Evolutionary conservation across 2,113 vertebrate species (phyloP).

Genomic region (Alligator mississippiensis): DNA sequence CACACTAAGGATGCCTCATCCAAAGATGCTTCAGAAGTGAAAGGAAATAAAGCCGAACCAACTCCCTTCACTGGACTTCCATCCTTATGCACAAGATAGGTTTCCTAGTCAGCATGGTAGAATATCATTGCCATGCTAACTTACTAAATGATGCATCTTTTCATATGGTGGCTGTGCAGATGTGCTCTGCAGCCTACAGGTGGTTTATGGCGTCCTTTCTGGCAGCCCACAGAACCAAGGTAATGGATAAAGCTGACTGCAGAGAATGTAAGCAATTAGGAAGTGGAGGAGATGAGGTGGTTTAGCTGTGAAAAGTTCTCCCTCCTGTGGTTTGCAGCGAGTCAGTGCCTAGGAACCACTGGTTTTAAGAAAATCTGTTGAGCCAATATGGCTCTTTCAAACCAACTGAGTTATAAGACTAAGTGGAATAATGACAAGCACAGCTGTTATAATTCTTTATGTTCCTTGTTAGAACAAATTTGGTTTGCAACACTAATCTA

Average conservation of each 20-base stretch:
- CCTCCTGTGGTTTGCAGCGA: background rate
- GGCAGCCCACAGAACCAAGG: background rate
- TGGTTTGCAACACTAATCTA: conserved; percentile 39
- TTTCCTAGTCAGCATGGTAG: no score
- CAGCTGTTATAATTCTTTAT: conserved; percentile 50
- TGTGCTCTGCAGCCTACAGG: background rate
- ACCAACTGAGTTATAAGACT: conserved; percentile 42
- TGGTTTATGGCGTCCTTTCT: background rate
- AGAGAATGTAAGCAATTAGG: background rate
- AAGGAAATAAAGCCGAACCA: background rate
- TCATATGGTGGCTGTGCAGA: background rate
- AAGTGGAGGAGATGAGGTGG: background rate
- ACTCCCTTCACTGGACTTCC: background rate
- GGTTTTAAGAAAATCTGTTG: conserved; percentile 61
- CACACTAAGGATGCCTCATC: background rate
- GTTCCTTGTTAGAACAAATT: conserved; percentile 58
- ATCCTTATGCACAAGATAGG: no score
- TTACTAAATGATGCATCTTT: background rate
- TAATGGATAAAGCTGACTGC: background rate
- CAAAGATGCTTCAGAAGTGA: background rate
- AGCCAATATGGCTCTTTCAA: conserved; percentile 37
- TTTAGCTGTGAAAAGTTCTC: background rate
- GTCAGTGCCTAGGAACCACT: background rate
- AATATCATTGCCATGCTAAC: accelerated
- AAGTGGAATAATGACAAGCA: conserved; percentile 59